Evolutionary conservation across 1,140 invertebrate species (phyloP).

Genomic region (Diachasma alloeum): DNA sequence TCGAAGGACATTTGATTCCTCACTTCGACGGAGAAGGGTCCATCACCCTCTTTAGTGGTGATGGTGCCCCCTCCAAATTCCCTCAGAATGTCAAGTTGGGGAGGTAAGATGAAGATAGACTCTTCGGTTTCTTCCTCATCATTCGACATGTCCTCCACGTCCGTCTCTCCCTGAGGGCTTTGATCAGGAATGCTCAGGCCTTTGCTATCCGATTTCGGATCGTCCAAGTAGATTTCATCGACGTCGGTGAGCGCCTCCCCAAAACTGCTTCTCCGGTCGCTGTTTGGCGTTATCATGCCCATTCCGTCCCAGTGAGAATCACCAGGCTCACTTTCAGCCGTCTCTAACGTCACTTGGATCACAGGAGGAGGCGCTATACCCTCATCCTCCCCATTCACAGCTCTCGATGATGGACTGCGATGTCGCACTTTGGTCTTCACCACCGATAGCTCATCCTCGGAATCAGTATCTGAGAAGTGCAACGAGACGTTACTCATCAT

Average conservation of each 20-base stretch:
- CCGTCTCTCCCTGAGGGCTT: conserved; percentile 50
- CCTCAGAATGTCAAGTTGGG: conserved; percentile 48
- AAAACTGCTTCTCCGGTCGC: conserved; percentile 44
- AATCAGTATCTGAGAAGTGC: conserved; percentile 62
- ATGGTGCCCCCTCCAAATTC: conserved; percentile 58
- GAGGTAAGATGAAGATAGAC: conserved; percentile 41
- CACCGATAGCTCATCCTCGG: conserved; percentile 56
- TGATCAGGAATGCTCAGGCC: conserved; percentile 36
- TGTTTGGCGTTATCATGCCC: conserved; percentile 30
- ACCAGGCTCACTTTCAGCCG: conserved; percentile 22
- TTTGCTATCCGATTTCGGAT: conserved; percentile 16
- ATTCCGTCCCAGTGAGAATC: conserved; percentile 35
- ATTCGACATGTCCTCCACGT: conserved; percentile 55
- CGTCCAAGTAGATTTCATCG: conserved; percentile 57
- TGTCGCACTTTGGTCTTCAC: conserved; percentile 30
- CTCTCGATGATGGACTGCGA: conserved; percentile 21
- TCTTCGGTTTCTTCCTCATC: conserved; percentile 47
- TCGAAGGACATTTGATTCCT: conserved; percentile 55
- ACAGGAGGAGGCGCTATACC: conserved; percentile 42
- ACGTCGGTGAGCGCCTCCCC: conserved; percentile 56
- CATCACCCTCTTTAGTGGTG: conserved; percentile 61
- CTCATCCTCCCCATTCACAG: background rate
- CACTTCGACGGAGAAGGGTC: conserved; percentile 60
- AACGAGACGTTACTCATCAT: conserved; percentile 59
- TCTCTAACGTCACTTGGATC: conserved; percentile 53